These are phyloP conservation scores for Conus ventricosus DNA, from an alignment of 1,140 invertebrate genomes.

Conservation along the genomic window DNA sequence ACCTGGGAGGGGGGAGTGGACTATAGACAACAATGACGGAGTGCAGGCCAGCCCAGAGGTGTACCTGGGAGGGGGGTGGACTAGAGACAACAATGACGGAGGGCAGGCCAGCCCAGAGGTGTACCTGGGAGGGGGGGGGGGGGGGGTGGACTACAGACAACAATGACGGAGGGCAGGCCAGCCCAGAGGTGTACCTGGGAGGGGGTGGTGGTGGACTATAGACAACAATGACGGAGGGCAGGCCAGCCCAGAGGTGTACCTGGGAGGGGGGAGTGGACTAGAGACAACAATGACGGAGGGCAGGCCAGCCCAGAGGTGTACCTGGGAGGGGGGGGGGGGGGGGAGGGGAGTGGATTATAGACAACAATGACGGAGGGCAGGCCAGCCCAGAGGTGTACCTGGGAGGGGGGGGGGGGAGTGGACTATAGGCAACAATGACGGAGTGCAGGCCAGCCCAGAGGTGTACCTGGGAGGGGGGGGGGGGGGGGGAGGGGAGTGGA, in stretches of 20 bases:
- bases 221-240: no score
- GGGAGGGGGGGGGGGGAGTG: constrained; percentile 29
- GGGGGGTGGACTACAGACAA: no score
- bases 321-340: constrained; percentile 63
- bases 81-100: no score
- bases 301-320: constrained; percentile 46
- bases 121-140: constrained; percentile 68
- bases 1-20: constrained; percentile 56
- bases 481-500: no score
- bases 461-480: constrained; percentile 67
- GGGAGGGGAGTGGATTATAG: no score
- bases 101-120: constrained; percentile 30
- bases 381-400: constrained; percentile 59
- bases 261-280: constrained; percentile 42
- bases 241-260: constrained; percentile 54
- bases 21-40: no score
- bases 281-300: no score
- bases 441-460: not conserved
- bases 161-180: no score
- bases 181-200: constrained; percentile 63
- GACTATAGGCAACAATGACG: no score
- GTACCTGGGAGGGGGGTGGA: constrained; percentile 58
- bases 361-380: no score
- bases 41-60: constrained; percentile 28
- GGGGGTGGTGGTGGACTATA: no score